Percentiles rank a stretch among this genome's conserved stretches.
These are phyloP conservation scores for Tortricodes alternella DNA, from an alignment of 2,888 invertebrate genomes.

Conservation along the genomic window DNA sequence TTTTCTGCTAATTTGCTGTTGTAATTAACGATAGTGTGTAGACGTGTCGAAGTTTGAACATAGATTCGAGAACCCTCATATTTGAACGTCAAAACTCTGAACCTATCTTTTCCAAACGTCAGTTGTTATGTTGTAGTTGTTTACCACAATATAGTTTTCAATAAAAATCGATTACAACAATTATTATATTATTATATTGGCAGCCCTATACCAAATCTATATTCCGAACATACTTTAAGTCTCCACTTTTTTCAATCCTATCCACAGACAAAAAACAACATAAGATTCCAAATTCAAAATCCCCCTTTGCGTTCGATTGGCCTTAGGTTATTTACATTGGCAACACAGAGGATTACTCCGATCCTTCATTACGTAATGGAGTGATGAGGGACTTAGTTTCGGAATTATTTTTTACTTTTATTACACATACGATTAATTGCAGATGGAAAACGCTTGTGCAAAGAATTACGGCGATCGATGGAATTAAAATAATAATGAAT, in stretches of 20 bases:
- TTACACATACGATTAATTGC: slow-evolving; percentile 17
- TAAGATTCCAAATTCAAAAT: slow-evolving; percentile 58
- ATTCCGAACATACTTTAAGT: not conserved
- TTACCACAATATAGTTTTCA: no score
- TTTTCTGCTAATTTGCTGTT: slow-evolving; percentile 23
- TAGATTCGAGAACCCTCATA: not conserved
- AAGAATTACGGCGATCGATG: no score
- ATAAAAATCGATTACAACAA: no score
- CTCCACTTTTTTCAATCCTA: slow-evolving; percentile 17
- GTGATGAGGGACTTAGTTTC: slow-evolving; percentile 41
- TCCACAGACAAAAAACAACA: slow-evolving; percentile 42
- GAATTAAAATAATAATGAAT: no score
- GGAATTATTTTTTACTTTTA: slow-evolving; percentile 32
- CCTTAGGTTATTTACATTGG: slow-evolving; percentile 64
- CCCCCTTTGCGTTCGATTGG: slow-evolving; percentile 51
- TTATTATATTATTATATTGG: no score
- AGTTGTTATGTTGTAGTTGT: no score
- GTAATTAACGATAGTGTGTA: not conserved
- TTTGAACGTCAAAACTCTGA: not conserved
- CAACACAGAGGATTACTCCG: slow-evolving; percentile 59
- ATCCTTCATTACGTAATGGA: slow-evolving; percentile 70
- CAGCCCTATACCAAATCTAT: slow-evolving; percentile 8
- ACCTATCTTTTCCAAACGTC: no score
- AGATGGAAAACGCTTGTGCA: not conserved
- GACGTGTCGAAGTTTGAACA: not conserved